Base-by-base conservation (phyloP, 2,888 invertebrate genomes). In the Timema podura region DNA sequence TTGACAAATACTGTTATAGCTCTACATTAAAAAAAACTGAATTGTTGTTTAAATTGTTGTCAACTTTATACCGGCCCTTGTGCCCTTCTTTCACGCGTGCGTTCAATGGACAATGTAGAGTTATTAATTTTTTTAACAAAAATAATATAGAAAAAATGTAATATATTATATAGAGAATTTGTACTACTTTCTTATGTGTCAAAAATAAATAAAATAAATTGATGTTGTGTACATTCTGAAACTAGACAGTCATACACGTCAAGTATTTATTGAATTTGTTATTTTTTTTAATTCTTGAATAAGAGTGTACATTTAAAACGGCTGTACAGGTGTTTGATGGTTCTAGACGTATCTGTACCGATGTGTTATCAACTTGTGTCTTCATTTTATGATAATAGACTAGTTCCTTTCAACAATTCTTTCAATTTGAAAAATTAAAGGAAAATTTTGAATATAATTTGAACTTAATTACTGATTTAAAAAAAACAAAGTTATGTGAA, bases 1-100 rank as follows among this genome's bases (percentile, higher is more conserved):
- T 76, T 80, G 79, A 79, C 76, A 77, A 77, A 77, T 77, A 78
- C 78, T 79, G 77, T 65, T 75, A 76, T 77, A 75, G 76, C 77
- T 74, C 74, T 75, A 74, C 67, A 66, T 59, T 67, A 69, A 48
- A 49, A 70, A 44, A 45, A 44, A 16, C 15, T 15, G 30, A 5
- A 57, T 57, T 61, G 61, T 61, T 61, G 61, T 61, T 61, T 45
- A 44, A 61, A 44, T 61, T 61, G 64, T 72, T 68, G 11, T 69
- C 70, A 69, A 72, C 64, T 70, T 49, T 70, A 71, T 68, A 73
- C 73, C 74, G 73, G 64, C 69, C 68, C 68, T 59, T 65, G 71
- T 69, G 73, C 71, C 68, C 71, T 72, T 73, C 75, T 72, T 70
- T 68, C 71, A 65, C 67, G 69, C 71, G 69, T 71, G 74, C 72